Base-by-base conservation (phyloP, 1,140 invertebrate genomes). In the Diprion similis region DNA sequence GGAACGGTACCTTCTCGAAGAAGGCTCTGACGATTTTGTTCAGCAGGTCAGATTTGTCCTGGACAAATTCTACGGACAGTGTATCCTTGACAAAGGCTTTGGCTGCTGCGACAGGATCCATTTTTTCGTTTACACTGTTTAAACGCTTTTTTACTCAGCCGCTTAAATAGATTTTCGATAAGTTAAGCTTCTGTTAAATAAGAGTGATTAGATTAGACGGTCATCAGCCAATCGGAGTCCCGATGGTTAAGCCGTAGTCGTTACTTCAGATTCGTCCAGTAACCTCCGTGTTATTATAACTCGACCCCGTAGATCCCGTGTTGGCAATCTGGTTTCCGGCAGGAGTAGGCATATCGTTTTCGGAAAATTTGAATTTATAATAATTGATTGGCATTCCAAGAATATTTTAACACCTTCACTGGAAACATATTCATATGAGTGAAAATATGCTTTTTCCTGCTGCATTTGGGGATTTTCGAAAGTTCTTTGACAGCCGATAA, bases 41-140 rank as follows among this genome's bases (percentile, higher is more conserved):
- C 17, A 68, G 66, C 15, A 68, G 37, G 10, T 18, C 37, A 15
- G 37, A 18, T 19, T 68, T 68, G 18, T 68, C 66, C 17, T 11
- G 17, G 37, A 68, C 7, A 45, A 19, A 68, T 68, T 68, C 13
- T 7, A 68, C 66, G 66, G 3, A 18, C 11, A 68, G 66, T 45
- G 11, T 68, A 18, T 68, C 66, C 66, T 68, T 13, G 37, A 68
- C 66, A 18, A 17, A 68, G 18, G 66, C 11, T 68, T 68, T 68
- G 11, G 66, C 66, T 15, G 51, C 51, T 68, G 66, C 66, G 17
- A 19, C 15, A 45, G 37, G 37, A 68, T 68, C 66, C 66, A 68
- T 68, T 68, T 68, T 68, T 13, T 17, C 15, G 66, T 19, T 68
- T 68, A 18, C 18, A 59, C 51, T 59, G n/a, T 17, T 17, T 17